Percentiles rank a stretch among this genome's conserved stretches.
These are phyloP conservation scores for Myopa testacea DNA, from an alignment of 2,888 invertebrate genomes.

Conservation along the genomic window DNA sequence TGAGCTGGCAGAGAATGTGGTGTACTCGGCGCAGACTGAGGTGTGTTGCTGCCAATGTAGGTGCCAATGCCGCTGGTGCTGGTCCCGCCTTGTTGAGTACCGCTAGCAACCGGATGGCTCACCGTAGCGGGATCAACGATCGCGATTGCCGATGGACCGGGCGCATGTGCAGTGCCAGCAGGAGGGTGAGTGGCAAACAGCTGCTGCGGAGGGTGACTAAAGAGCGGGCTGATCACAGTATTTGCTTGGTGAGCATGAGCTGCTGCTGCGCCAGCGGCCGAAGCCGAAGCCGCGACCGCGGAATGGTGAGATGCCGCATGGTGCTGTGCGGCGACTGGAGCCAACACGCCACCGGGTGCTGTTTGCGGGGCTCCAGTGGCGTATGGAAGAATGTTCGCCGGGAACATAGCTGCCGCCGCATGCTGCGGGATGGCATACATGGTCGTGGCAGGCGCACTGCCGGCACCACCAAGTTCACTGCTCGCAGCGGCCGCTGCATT, in stretches of 20 bases:
- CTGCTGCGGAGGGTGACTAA: conserved; percentile 50
- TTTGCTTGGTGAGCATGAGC: conserved; percentile 61
- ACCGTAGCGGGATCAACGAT: conserved; percentile 51
- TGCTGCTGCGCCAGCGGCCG: conserved; percentile 51
- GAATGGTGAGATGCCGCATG: conserved; percentile 43
- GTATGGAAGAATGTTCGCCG: conserved; percentile 67
- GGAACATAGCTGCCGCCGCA: conserved; percentile 64
- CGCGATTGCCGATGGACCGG: conserved; percentile 54
- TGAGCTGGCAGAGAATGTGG: conserved; percentile 58
- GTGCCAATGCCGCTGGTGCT: conserved; percentile 48
- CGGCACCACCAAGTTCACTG: conserved; percentile 53
- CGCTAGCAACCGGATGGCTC: neutral
- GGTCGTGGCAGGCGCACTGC: conserved; percentile 55
- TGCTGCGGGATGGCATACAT: conserved; percentile 67
- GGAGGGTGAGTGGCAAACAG: conserved; percentile 43
- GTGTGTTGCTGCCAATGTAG: conserved; percentile 51
- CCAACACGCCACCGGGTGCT: conserved; percentile 46
- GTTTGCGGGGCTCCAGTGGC: conserved; percentile 54
- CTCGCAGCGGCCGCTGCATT: conserved; percentile 51
- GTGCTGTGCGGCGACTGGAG: conserved; percentile 42
- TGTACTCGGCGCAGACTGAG: conserved; percentile 68
- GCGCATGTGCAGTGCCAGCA: conserved; percentile 51
- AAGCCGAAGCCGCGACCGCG: conserved; percentile 49
- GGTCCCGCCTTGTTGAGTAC: conserved; percentile 17
- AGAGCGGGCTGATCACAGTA: conserved; percentile 65